Conservation (phyloP, 2,888 invertebrate genomes). For the Formica aserva region DNA sequence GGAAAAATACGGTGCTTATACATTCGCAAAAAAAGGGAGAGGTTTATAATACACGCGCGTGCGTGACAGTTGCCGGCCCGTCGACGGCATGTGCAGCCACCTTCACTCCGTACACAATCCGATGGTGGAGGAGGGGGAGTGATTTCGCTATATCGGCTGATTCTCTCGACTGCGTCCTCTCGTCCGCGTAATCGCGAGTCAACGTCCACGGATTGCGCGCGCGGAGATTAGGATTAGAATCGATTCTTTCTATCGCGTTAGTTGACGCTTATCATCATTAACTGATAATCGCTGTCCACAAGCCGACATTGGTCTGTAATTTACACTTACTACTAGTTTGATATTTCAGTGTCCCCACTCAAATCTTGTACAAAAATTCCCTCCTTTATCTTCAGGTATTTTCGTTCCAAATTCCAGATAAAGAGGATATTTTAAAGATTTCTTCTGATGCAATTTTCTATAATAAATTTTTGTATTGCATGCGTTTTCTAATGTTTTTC, state of each 20-base stretch:
- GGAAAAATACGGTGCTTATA: not conserved
- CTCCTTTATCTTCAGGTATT: no score
- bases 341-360: not conserved
- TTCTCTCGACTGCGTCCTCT: not conserved
- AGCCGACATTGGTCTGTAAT: not conserved
- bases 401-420: no score
- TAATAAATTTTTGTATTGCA: no score
- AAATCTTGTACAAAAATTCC: not conserved
- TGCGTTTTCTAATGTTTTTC: no score
- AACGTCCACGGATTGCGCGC: conserved; percentile 6
- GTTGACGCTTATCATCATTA: not conserved
- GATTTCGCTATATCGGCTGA: not conserved
- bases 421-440: no score
- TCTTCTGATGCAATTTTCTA: no score
- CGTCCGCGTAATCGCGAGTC: not conserved
- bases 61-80: not conserved
- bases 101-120: not conserved
- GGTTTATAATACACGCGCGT: not conserved
- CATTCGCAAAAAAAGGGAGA: not conserved
- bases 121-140: not conserved
- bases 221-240: not conserved
- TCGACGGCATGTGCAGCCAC: not conserved
- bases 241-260: not conserved
- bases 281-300: not conserved
- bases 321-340: not conserved